A percentile compares a stretch with the other conserved stretches of the same genome.
phyloP scores from a whole-genome alignment of 2,113 vertebrate species.

The Scalopus aquaticus region DNA sequence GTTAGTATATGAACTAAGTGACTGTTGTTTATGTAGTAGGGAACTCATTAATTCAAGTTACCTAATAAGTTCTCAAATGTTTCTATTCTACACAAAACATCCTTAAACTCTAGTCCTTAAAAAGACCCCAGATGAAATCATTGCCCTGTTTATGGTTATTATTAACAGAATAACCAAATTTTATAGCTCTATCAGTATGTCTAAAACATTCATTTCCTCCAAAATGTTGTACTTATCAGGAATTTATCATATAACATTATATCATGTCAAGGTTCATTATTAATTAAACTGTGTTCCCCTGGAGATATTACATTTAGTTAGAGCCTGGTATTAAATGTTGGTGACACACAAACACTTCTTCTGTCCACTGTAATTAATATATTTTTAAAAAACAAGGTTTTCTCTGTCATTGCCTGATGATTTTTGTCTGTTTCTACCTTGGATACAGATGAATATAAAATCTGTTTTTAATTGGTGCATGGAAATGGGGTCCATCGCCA shows the following conservation, averaged over 20 bases:
- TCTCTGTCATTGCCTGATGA: not conserved
- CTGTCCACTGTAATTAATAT: not conserved
- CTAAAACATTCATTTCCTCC: not conserved
- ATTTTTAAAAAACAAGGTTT: not conserved
- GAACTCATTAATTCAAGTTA: not conserved
- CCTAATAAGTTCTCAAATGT: not conserved
- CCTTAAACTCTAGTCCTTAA: not conserved
- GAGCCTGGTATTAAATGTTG: not conserved
- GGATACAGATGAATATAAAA: not conserved
- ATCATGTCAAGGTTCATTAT: not conserved
- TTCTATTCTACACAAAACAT: not conserved
- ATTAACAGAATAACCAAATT: not conserved
- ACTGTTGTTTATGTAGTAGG: not conserved
- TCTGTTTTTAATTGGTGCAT: not conserved
- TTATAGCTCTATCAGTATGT: not conserved
- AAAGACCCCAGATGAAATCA: constrained; percentile 29
- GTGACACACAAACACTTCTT: not conserved
- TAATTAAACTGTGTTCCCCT: not conserved
- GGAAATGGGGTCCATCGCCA: not conserved
- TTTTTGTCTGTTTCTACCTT: constrained; percentile 2
- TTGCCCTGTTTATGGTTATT: not conserved
- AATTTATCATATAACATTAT: not conserved
- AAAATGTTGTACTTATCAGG: not conserved
- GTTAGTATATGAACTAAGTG: not conserved
- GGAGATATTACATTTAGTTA: not conserved